A percentile compares a stretch with the other conserved stretches of the same genome.
These are phyloP conservation scores for Limnephilus rhombicus DNA, from an alignment of 2,888 invertebrate genomes.

Conservation along the genomic window DNA sequence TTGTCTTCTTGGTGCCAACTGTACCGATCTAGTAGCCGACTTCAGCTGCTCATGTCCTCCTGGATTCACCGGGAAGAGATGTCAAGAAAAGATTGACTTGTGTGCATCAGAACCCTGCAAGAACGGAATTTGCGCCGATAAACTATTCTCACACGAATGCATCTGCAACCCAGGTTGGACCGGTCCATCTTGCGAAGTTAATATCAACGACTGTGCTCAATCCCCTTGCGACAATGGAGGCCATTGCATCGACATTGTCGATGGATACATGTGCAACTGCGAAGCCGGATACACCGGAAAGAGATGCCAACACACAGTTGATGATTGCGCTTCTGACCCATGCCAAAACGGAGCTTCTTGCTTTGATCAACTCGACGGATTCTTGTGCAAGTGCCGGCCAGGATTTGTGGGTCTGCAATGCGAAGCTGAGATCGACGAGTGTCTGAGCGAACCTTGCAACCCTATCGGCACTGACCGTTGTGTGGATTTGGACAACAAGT, in stretches of 20 bases:
- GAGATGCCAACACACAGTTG: constrained; percentile 94
- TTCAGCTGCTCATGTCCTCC: constrained; percentile 95
- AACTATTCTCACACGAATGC: constrained; percentile 90
- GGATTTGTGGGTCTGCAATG: constrained; percentile 96
- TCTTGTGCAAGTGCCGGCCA: constrained; percentile 94
- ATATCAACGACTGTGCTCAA: constrained; percentile 93
- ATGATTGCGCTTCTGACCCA: constrained; percentile 92
- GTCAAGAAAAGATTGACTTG: constrained; percentile 95
- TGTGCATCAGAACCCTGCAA: constrained; percentile 94
- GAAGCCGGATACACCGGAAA: constrained; percentile 97
- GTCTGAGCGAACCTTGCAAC: constrained; percentile 93
- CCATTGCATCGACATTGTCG: constrained; percentile 91
- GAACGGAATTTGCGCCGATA: constrained; percentile 95
- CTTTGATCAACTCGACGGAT: constrained; percentile 91
- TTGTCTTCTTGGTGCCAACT: constrained; percentile 92
- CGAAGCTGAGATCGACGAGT: constrained; percentile 95
- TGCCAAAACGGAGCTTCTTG: constrained; percentile 96
- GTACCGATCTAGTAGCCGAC: constrained; percentile 96
- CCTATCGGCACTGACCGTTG: constrained; percentile 94
- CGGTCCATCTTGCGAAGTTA: constrained; percentile 90
- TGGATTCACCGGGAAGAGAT: constrained; percentile 97
- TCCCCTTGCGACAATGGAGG: constrained; percentile 96
- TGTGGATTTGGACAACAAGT: constrained; percentile 92
- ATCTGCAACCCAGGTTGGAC: constrained; percentile 96
- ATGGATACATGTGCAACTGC: constrained; percentile 92